Conservation (phyloP, 2,888 invertebrate genomes). For the Encarsia formosa region DNA sequence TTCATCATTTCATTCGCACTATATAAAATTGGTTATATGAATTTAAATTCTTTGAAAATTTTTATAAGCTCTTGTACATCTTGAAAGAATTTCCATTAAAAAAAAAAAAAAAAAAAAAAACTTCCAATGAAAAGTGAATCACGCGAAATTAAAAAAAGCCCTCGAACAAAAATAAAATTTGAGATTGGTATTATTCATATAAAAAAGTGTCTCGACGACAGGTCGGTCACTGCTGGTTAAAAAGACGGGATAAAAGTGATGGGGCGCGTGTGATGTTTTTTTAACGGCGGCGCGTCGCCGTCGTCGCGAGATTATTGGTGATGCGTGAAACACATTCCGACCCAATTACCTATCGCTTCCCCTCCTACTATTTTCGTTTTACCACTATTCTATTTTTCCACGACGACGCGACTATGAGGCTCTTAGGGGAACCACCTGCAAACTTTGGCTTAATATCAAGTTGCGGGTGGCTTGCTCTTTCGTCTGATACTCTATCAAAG, state of each 20-base stretch:
- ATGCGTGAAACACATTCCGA: slow-evolving; percentile 47
- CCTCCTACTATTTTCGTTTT: slow-evolving; percentile 32
- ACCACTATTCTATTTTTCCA: slow-evolving; percentile 37
- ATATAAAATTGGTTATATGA: neutral
- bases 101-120: neutral
- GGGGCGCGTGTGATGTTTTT: neutral
- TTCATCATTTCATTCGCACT: neutral
- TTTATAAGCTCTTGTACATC: too few species aligned
- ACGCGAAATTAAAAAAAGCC: neutral
- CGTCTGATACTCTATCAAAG: too few species aligned
- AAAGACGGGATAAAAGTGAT: too few species aligned
- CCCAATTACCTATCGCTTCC: slow-evolving; percentile 37
- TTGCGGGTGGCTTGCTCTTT: too few species aligned
- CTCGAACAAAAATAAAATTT: neutral
- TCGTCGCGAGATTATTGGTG: slow-evolving; percentile 39
- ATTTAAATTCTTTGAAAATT: neutral
- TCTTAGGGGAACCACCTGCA: slow-evolving; percentile 46
- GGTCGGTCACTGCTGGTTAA: too few species aligned
- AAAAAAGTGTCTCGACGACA: too few species aligned
- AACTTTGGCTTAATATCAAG: slow-evolving; percentile 46
- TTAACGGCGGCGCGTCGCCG: too few species aligned
- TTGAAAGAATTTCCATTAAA: too few species aligned
- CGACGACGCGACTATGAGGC: slow-evolving; percentile 20
- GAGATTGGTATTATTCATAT: too few species aligned
- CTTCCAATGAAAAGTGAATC: neutral